phyloP scores from a whole-genome alignment of 2,113 vertebrate genomes.

The Pangasianodon gigas region DNA sequence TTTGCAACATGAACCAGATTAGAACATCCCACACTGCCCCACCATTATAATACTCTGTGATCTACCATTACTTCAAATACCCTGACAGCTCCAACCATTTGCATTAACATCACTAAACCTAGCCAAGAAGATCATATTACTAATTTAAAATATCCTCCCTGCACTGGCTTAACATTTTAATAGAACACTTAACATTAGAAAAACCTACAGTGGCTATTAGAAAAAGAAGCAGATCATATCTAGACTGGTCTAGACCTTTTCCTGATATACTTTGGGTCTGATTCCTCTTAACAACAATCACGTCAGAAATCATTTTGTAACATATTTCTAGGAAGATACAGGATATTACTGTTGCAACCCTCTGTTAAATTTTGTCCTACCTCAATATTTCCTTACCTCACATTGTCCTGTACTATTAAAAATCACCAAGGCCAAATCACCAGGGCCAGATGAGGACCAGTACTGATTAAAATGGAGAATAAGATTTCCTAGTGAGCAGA shows the following conservation, averaged over 20 bases:
- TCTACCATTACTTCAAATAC: not conserved
- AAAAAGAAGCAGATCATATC: not conserved
- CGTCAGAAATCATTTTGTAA: not conserved
- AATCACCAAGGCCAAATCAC: not conserved
- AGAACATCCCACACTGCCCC: not conserved
- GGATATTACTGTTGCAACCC: not conserved
- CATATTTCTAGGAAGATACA: not conserved
- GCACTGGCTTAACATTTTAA: not conserved
- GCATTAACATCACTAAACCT: not conserved
- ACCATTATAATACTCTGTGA: not conserved
- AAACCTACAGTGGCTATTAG: not conserved
- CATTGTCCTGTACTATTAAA: not conserved
- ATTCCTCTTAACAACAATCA: not conserved
- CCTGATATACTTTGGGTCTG: not conserved
- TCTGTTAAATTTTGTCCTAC: not conserved
- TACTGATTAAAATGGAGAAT: not conserved
- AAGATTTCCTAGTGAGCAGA: not conserved
- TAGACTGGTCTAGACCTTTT: not conserved
- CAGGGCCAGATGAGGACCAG: not conserved
- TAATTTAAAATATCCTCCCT: not conserved
- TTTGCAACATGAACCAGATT: not conserved
- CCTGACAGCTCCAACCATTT: not conserved
- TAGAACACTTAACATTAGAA: not conserved
- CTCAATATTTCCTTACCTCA: not conserved
- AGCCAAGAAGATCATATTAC: not conserved